Evolutionary conservation across 2,113 vertebrate species (phyloP).

Genomic region (Epinephelus fuscoguttatus): DNA sequence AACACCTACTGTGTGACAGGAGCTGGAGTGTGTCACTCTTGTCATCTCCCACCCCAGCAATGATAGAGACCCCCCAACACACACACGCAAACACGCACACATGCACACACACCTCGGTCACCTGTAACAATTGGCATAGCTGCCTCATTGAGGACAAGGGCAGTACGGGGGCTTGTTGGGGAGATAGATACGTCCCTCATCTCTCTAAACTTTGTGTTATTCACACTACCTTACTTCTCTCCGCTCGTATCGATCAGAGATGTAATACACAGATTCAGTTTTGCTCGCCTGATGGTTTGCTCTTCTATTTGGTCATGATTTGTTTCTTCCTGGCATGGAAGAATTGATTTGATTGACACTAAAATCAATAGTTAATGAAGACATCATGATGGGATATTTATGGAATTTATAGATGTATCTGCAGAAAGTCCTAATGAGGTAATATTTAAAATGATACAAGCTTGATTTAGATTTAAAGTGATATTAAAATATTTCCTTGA

Average conservation of each 20-base stretch:
- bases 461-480: neutral
- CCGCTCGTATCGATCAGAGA: conserved; percentile 56
- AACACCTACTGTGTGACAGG: conserved; percentile 74
- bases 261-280: conserved; percentile 55
- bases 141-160: conserved; percentile 49
- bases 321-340: conserved; percentile 35
- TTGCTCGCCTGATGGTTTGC: conserved; percentile 24
- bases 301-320: conserved; percentile 52
- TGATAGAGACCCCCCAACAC: conserved; percentile 39
- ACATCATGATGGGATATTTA: conserved; percentile 43
- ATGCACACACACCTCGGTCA: conserved; percentile 54
- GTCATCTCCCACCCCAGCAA: conserved; percentile 64
- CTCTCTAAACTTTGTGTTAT: conserved; percentile 65
- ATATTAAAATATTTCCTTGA: neutral
- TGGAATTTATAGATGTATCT: conserved; percentile 42
- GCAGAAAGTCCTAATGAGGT: neutral
- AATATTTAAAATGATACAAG: neutral
- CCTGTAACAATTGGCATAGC: conserved; percentile 62
- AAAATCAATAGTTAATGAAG: conserved; percentile 65
- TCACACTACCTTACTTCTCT: conserved; percentile 48
- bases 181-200: conserved; percentile 64
- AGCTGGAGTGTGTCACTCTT: conserved; percentile 72
- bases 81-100: conserved; percentile 38
- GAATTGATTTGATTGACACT: conserved; percentile 51
- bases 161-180: conserved; percentile 53